Evolutionary conservation across 1,140 invertebrate species (phyloP), one percentile per base, ranked within the genome.

Genomic region (Tetraneura akinire): DNA sequence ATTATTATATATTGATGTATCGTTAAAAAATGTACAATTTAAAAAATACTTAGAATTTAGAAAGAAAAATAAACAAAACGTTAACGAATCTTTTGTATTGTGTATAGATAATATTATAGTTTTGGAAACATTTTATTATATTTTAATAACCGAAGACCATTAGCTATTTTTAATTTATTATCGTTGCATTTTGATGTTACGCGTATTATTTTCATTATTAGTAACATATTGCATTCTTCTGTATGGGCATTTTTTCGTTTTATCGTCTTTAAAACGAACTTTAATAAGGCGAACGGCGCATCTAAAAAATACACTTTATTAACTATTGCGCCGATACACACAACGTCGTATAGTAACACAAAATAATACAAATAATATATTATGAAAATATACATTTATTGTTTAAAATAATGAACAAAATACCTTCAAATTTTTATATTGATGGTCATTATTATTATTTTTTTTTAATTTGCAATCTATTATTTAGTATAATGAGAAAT

Each of bases 131-230:
- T 16, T 62, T 62, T 62, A 18, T 26, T 60, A 29, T 60, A n/a
- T 18, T 29, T 29, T 60, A 16, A 13, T 60, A 60, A 60, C 1
- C 14, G 23, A 60, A 29, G 57, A 13, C 57, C 26, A 14, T 62
- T 8, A 18, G 60, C 29, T 62, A 62, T 62, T 62, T 62, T 62
- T 62, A 62, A 62, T 62, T 62, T 32, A 26, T 32, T n/a, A 32
- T 62, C n/a, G 60, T 62, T 62, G 60, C 60, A 62, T 62, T 62
- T 62, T 1, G 16, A 6, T n/a, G 26, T 9, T 32, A 62, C 16
- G 29, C 29, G 32, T 60, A 60, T 62, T 62, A 62, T 62, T 62
- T 10, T 62, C 32, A 32, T 23, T 62, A 32, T 23, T 16, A 10
- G 14, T 0, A 62, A n/a, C n/a, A n/a, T n/a, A 32, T 62, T 32